These are phyloP conservation scores for Aythya baeri DNA, from an alignment of 2,113 vertebrate genomes.

Conservation along the genomic window DNA sequence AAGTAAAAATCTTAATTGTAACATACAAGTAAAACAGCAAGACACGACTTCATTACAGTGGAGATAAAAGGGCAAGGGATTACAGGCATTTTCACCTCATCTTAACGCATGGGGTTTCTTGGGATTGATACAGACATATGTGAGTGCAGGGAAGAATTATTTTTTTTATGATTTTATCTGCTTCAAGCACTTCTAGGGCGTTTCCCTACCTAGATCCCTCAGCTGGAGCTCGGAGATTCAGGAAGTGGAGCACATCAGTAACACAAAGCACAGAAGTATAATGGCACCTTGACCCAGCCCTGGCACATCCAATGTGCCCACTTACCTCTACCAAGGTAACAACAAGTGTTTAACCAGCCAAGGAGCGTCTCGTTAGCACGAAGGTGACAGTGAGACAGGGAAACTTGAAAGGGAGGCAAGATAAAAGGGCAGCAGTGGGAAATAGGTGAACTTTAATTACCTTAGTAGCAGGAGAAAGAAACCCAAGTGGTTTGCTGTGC, in stretches of 20 bases:
- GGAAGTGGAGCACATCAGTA: background rate
- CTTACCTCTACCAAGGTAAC: background rate
- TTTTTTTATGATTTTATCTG: slow-evolving; percentile 38
- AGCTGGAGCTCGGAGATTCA: background rate
- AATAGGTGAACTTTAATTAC: slow-evolving; percentile 1
- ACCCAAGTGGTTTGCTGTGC: background rate
- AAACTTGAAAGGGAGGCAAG: slow-evolving; percentile 42
- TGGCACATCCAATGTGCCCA: background rate
- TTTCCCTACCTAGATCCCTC: background rate
- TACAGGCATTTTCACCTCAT: slow-evolving; percentile 45
- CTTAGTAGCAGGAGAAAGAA: slow-evolving; percentile 3
- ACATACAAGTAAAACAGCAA: slow-evolving; percentile 66
- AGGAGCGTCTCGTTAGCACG: background rate
- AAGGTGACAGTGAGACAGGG: slow-evolving; percentile 7
- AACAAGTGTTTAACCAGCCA: background rate
- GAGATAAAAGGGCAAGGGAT: slow-evolving; percentile 61
- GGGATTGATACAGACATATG: slow-evolving; percentile 35
- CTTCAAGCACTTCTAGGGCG: background rate
- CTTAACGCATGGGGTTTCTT: slow-evolving; percentile 44
- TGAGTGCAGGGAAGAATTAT: background rate
- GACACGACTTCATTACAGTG: slow-evolving; percentile 62
- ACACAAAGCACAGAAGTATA: slow-evolving; percentile 11
- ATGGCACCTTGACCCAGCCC: background rate
- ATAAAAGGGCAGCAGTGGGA: slow-evolving; percentile 26
- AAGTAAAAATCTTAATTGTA: slow-evolving; percentile 72